These are phyloP conservation scores for Pseudomyrmex cubaensis DNA, from an alignment of 1,140 invertebrate species.

Conservation along the genomic window DNA sequence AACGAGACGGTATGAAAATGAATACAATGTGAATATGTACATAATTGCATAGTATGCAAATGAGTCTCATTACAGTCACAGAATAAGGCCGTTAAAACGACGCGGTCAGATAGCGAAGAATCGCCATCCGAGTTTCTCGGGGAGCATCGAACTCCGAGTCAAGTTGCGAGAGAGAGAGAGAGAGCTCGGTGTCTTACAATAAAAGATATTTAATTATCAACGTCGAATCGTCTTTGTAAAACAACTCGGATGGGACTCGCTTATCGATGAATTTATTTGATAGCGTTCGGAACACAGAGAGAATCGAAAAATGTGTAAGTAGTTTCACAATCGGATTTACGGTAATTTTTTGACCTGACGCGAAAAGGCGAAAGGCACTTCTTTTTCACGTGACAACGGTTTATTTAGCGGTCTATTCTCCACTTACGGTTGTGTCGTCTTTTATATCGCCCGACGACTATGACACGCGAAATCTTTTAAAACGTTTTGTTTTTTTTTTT, in stretches of 20 bases:
- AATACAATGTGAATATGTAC: not conserved
- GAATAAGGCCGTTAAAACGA: not conserved
- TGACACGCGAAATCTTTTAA: slow-evolving; percentile 42
- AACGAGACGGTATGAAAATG: not conserved
- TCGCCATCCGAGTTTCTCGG: slow-evolving; percentile 6
- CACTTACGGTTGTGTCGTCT: not conserved
- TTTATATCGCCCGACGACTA: slow-evolving; percentile 1
- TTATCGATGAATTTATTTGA: slow-evolving; percentile 50
- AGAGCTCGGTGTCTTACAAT: too few relatives aligned
- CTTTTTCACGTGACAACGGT: not conserved
- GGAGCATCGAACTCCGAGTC: slow-evolving; percentile 50
- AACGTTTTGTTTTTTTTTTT: not conserved
- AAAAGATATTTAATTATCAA: slow-evolving; percentile 53
- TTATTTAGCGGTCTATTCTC: not conserved
- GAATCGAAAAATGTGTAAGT: not conserved
- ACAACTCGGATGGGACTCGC: slow-evolving; percentile 39
- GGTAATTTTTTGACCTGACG: not conserved
- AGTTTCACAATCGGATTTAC: not conserved
- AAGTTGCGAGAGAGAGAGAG: not conserved
- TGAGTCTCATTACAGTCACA: not conserved
- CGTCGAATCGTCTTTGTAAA: slow-evolving; percentile 32
- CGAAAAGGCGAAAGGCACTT: not conserved
- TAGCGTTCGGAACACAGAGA: not conserved
- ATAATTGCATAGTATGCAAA: not conserved
- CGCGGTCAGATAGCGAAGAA: not conserved